Base-by-base conservation (phyloP, 1,140 invertebrate genomes). In the Bilobella aurantiaca region DNA sequence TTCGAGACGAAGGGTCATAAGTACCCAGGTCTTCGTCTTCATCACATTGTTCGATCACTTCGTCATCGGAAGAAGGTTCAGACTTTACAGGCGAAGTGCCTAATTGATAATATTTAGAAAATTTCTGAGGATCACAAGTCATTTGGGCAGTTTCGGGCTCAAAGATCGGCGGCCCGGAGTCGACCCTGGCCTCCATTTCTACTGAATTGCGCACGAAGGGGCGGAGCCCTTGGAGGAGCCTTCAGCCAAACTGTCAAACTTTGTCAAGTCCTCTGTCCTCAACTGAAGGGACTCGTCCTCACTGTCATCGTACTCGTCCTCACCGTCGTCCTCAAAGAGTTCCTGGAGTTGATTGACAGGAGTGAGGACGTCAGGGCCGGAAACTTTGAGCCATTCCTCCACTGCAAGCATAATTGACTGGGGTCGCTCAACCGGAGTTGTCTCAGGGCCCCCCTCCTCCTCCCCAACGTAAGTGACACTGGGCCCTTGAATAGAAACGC, bases 331-430 rank as follows among this genome's bases (percentile, higher is more conserved):
- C 25, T 42, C 30, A 25, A 62, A 37, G 5, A 8, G 59, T 34
- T 23, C 34, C 25, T 42, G 65, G 58, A 27, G 57, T 56, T 62
- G 62, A 32, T 23, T 62, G 14, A 69, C 49, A 23, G 69, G 68
- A 3, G 71, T 73, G 29, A 73, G 64, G 1, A 65, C 71, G 58
- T 67, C 71, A 32, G 70, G 68, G n/a, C 68, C 68, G 67, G 68
- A 64, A 59, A 64, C 66, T 62, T 73, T 73, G 23, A 73, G 61
- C 71, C 71, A 73, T 70, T 70, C 71, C 25, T 66, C 63, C n/a
- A 73, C 71, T n/a, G 71, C 71, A 3, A 73, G 58, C 42, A 69
- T 73, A 56, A 73, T 70, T 65, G 68, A 70, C 56, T 67, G 62
- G 18, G 71, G 71, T 67, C 71, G 46, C 37, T 67, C 64, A 3